phyloP scores from a whole-genome alignment of 2,888 invertebrate species.

The Pachliopta kotzebuea region DNA sequence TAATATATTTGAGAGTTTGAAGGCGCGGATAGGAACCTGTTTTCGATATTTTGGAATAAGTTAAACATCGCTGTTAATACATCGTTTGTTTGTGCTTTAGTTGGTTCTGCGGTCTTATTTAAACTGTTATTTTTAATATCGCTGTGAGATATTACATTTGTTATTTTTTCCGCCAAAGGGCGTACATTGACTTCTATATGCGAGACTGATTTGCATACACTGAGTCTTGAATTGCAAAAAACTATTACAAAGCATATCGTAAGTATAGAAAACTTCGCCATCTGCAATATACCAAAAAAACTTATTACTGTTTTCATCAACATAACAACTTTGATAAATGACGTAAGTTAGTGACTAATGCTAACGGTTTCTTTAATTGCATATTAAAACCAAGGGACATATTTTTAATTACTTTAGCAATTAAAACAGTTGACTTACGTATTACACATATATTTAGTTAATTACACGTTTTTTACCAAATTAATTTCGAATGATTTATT shows the following conservation, averaged over 20 bases:
- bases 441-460: neutral
- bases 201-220: neutral
- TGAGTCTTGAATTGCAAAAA: neutral
- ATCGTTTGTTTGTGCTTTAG: neutral
- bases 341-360: neutral
- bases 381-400: neutral
- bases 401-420: neutral
- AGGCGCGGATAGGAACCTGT: neutral
- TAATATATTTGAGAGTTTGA: neutral
- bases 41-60: conserved; percentile 7
- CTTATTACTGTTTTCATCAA: neutral
- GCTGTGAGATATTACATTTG: neutral
- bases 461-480: neutral
- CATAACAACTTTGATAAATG: neutral
- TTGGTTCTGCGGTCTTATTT: neutral
- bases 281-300: conserved; percentile 7
- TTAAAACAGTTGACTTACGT: neutral
- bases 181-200: conserved; percentile 9
- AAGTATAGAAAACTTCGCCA: neutral
- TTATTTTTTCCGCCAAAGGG: neutral
- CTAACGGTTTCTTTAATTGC: neutral
- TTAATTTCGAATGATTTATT: no score
- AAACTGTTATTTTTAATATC: neutral
- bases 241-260: neutral
- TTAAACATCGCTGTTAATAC: neutral